Percentiles rank a stretch among this genome's conserved stretches.
Evolutionary conservation across 1,140 invertebrate genomes (phyloP).

Genomic region (Drosophila paulistorum): DNA sequence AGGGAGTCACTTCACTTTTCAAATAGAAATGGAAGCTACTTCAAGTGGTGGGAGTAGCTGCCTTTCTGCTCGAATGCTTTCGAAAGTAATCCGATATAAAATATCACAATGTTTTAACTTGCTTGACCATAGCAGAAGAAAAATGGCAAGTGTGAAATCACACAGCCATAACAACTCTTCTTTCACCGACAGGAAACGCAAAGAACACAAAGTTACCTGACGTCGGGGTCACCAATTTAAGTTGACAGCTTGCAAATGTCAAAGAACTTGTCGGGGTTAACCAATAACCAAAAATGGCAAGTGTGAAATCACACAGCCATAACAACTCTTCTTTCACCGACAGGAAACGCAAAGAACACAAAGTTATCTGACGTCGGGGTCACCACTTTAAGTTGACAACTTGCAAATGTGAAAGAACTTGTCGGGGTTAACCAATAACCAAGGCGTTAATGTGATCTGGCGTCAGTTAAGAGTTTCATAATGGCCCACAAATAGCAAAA

Average conservation of each 20-base stretch:
- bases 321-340: background rate
- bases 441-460: too few relatives aligned
- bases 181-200: background rate
- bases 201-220: background rate
- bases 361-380: background rate
- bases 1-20: background rate
- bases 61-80: background rate
- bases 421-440: background rate
- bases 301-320: background rate
- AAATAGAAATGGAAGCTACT: background rate
- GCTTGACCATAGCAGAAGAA: background rate
- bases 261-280: background rate
- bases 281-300: background rate
- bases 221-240: background rate
- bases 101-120: background rate
- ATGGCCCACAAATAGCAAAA: background rate
- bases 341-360: constrained; percentile 2
- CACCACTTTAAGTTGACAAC: background rate
- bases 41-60: background rate
- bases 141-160: constrained; percentile 2
- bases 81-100: constrained; percentile 9
- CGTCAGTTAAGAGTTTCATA: background rate
- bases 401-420: background rate
- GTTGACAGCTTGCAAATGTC: background rate
- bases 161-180: background rate